Conservation (phyloP, 2,797 vertebrate species). For the Sebastes steindachneri region DNA sequence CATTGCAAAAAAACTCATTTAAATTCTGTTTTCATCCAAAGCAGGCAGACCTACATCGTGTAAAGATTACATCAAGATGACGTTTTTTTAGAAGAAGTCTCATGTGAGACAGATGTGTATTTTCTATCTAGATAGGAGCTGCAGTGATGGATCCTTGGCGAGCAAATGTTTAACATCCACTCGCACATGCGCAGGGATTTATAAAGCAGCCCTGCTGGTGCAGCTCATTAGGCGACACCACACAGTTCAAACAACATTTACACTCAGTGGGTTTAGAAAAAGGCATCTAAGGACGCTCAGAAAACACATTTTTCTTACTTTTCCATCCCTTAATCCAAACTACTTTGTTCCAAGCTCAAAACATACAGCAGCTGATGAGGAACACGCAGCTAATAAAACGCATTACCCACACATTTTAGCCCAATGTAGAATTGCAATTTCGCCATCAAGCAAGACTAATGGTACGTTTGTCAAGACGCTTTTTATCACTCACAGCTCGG, state of each 20-base stretch:
- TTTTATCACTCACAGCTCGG: conserved; percentile 35
- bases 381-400: neutral
- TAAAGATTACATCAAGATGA: neutral
- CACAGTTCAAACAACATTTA: conserved; percentile 19
- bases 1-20: neutral
- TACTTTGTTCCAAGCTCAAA: neutral
- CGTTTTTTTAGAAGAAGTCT: neutral
- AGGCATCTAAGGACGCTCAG: conserved; percentile 1
- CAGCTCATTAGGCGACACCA: conserved; percentile 30
- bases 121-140: conserved; percentile 12
- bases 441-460: conserved; percentile 27
- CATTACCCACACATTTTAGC: conserved; percentile 2
- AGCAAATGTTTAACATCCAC: conserved; percentile 18
- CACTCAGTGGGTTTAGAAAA: neutral
- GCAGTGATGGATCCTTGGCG: conserved; percentile 17
- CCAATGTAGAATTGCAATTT: conserved; percentile 23
- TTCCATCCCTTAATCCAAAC: conserved; percentile 1
- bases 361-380: neutral
- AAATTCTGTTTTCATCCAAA: conserved; percentile 1
- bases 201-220: neutral
- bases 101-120: neutral
- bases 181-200: neutral
- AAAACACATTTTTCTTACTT: neutral
- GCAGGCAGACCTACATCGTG: neutral
- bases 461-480: conserved; percentile 31